Percentiles rank a stretch among this genome's conserved stretches.
Evolutionary conservation across 2,113 vertebrate genomes (phyloP).

Genomic region (Physeter macrocephalus): DNA sequence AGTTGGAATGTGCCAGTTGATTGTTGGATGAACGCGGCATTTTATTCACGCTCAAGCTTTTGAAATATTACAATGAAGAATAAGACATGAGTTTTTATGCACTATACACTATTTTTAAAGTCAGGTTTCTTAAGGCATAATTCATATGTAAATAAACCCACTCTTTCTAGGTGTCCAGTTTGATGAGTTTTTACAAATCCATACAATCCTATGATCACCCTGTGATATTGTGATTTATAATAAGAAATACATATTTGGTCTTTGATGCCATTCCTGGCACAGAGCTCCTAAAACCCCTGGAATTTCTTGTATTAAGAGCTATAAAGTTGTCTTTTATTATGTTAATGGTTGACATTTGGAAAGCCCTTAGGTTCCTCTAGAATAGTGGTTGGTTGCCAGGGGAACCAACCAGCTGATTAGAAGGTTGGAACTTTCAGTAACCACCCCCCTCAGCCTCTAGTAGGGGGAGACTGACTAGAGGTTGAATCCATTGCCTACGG

Average conservation of each 20-base stretch:
- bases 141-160: background rate
- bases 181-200: background rate
- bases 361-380: background rate
- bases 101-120: background rate
- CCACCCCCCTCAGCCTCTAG: no score
- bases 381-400: background rate
- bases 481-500: background rate
- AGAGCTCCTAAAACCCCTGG: background rate
- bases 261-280: background rate
- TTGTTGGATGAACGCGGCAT: background rate
- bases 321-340: background rate
- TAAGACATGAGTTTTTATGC: background rate
- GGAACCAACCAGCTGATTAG: background rate
- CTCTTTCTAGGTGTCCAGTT: background rate
- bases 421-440: background rate
- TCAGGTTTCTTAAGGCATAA: background rate
- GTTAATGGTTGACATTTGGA: background rate
- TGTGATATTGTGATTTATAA: background rate
- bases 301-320: background rate
- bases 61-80: background rate
- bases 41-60: background rate
- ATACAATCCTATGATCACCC: background rate
- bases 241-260: background rate
- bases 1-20: background rate
- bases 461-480: background rate